These are phyloP conservation scores for Haliaeetus leucogaster DNA, from an alignment of 2,113 vertebrate genomes.

Conservation along the genomic window DNA sequence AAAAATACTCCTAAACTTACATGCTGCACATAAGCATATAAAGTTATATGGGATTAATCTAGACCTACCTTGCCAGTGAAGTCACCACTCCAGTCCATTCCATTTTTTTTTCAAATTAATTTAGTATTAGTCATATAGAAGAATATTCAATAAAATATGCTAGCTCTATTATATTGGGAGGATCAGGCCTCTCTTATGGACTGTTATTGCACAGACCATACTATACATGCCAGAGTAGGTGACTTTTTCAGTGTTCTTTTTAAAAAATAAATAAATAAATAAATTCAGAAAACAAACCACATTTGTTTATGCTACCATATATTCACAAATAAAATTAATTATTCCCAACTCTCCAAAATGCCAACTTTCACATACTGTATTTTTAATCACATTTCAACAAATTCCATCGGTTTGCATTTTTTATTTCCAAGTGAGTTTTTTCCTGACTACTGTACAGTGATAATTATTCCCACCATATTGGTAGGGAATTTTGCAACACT, in stretches of 20 bases:
- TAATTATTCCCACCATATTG: slow-evolving; percentile 41
- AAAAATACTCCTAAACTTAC: not conserved
- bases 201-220: not conserved
- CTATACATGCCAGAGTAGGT: not conserved
- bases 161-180: not conserved
- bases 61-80: not conserved
- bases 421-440: not conserved
- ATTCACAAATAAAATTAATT: not conserved
- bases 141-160: not conserved
- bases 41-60: not conserved
- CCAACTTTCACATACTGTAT: not conserved
- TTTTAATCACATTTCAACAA: slow-evolving; percentile 5
- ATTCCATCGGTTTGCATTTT: not conserved
- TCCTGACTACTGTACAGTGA: not conserved
- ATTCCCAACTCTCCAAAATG: not conserved
- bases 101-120: not conserved
- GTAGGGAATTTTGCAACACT: not conserved
- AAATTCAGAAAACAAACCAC: not conserved
- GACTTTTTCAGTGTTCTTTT: not conserved
- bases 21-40: not conserved
- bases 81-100: not conserved
- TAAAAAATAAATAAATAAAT: not conserved
- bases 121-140: not conserved
- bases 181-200: not conserved
- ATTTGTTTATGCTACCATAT: not conserved